Base-by-base conservation (phyloP, 2,113 vertebrate genomes). In the Petrocephalus microphthalmus region DNA sequence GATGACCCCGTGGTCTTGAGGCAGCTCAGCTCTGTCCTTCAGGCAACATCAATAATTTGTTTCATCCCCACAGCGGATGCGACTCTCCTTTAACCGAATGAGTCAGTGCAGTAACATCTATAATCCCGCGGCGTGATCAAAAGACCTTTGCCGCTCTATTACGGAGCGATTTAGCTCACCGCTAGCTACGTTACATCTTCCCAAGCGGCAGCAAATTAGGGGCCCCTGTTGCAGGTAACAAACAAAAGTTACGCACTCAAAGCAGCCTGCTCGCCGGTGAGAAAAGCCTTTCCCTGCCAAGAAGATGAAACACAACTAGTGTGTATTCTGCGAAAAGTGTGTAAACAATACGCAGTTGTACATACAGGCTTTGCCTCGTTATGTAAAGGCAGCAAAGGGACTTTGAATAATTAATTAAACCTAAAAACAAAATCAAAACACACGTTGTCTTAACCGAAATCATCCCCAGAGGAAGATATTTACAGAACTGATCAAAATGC, bases 391-490 rank as follows among this genome's bases (percentile, higher is more conserved):
- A 88, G 54, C 37, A 52, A 52, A 51, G 60, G 78, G 51, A 52
- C n/a, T 54, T 82, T 87, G 25, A 90, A 87, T 89, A 83, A 92
- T 87, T 89, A 83, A 88, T 88, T 52, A 83, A 83, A 51, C 57
- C 71, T 29, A 29, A 81, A 81, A 42, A 84, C 53, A 88, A 88
- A 82, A 86, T 89, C 88, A 88, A 89, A 88, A 78, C 88, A 85
- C 45, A 64, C 86, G 60, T 64, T 17, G 67, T 81, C 87, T 86
- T 64, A 81, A 22, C 37, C 15, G 53, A 82, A 78, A 90, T 84
- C 78, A 88, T 87, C 86, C 87, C 89, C 88, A 87, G 25, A 85
- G 87, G 88, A 87, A 86, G 89, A 87, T 88, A 89, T 91, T 91
- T 89, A 88, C 81, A 87, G 56, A 87, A 91, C 57, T 56, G 89